Evolutionary conservation across 1,140 invertebrate genomes (phyloP).

Genomic region (Muscidifurax raptorellus): DNA sequence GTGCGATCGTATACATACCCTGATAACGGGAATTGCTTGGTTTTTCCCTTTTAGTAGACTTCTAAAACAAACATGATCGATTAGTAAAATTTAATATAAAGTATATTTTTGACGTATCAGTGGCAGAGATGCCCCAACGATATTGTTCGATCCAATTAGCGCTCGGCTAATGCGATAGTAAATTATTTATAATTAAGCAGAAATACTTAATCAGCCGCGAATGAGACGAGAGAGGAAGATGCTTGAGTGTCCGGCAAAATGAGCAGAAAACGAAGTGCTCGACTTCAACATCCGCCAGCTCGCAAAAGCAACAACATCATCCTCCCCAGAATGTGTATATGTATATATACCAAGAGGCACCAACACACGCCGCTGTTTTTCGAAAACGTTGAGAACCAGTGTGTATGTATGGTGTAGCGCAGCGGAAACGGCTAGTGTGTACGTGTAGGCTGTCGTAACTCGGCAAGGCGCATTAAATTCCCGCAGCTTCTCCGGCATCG

Average conservation of each 20-base stretch:
- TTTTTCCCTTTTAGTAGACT: too few species aligned
- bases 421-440: conserved; percentile 34
- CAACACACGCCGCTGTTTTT: not conserved
- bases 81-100: too few species aligned
- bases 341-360: not conserved
- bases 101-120: too few species aligned
- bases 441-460: conserved; percentile 13
- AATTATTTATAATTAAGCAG: conserved; percentile 15
- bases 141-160: not conserved
- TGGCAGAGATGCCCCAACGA: not conserved
- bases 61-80: too few species aligned
- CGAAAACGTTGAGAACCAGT: not conserved
- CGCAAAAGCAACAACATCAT: not conserved
- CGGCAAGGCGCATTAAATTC: conserved; percentile 31
- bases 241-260: not conserved
- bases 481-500: too few species aligned
- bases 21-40: too few species aligned
- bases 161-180: not conserved
- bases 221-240: not conserved
- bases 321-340: not conserved
- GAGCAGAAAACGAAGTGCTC: not conserved
- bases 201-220: conserved; percentile 2
- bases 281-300: not conserved
- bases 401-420: not conserved
- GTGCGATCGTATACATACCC: too few species aligned